phyloP scores from a whole-genome alignment of 2,113 vertebrate genomes.

The Noturus placidus region DNA sequence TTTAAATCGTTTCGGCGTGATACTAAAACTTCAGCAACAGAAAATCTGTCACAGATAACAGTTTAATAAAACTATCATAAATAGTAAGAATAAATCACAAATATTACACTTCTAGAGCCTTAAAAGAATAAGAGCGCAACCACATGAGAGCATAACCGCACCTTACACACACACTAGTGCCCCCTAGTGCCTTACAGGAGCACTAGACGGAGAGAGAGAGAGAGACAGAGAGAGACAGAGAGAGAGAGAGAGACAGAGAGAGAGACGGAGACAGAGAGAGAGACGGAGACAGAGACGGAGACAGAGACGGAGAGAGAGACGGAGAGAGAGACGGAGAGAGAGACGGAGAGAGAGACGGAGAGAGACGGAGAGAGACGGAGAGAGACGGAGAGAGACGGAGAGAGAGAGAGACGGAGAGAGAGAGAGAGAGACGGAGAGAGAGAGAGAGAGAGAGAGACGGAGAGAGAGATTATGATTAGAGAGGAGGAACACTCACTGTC shows the following conservation, averaged over 20 bases:
- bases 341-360: background rate
- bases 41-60: background rate
- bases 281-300: background rate
- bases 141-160: no score
- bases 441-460: background rate
- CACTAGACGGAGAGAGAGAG: no score
- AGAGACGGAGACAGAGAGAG: background rate
- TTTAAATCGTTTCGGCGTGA: background rate
- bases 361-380: background rate
- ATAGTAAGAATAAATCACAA: background rate
- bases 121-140: no score
- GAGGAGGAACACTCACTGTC: conserved; percentile 78
- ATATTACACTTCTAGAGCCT: background rate
- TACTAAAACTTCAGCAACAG: background rate
- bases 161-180: no score
- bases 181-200: no score
- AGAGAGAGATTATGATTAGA: background rate
- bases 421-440: background rate
- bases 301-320: background rate
- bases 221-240: background rate
- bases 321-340: background rate
- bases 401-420: background rate
- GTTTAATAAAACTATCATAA: background rate
- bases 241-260: background rate
- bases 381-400: background rate